A percentile compares a stretch with the other conserved stretches of the same genome.
Conservation (phyloP, 2,888 invertebrate species). For the Idaea dimidiata region DNA sequence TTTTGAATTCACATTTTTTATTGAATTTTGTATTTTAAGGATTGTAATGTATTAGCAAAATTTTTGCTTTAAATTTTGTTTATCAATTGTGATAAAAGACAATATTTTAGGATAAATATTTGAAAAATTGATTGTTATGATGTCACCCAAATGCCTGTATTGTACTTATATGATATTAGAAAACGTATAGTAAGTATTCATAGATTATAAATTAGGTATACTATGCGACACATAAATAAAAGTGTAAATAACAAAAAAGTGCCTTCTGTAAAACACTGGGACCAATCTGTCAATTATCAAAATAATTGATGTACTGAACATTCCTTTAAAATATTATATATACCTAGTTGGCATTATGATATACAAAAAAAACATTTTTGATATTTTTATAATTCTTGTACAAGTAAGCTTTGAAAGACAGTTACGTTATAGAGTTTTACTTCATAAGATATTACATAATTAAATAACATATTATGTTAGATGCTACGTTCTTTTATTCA, state of each 20-base stretch:
- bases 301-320: conserved; percentile 69
- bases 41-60: background rate
- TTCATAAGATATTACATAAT: conserved; percentile 54
- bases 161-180: conserved; percentile 34
- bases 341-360: conserved; percentile 55
- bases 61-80: background rate
- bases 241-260: conserved; percentile 43
- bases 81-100: conserved; percentile 50
- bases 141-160: background rate
- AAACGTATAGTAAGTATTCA: conserved; percentile 22
- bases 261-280: conserved; percentile 64
- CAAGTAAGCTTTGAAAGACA: conserved; percentile 48
- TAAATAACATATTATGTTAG: conserved; percentile 67
- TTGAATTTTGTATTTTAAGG: background rate
- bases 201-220: background rate
- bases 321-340: conserved; percentile 62
- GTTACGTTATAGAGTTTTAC: conserved; percentile 75
- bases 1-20: background rate
- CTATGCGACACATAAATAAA: conserved; percentile 10
- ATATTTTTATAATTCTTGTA: conserved; percentile 49
- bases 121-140: conserved; percentile 6
- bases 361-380: conserved; percentile 48
- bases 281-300: conserved; percentile 62
- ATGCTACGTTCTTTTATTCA: conserved; percentile 26
- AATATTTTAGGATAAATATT: conserved; percentile 30